phyloP scores from a whole-genome alignment of 2,797 vertebrate genomes.

The Enteromius paludinosus region DNA sequence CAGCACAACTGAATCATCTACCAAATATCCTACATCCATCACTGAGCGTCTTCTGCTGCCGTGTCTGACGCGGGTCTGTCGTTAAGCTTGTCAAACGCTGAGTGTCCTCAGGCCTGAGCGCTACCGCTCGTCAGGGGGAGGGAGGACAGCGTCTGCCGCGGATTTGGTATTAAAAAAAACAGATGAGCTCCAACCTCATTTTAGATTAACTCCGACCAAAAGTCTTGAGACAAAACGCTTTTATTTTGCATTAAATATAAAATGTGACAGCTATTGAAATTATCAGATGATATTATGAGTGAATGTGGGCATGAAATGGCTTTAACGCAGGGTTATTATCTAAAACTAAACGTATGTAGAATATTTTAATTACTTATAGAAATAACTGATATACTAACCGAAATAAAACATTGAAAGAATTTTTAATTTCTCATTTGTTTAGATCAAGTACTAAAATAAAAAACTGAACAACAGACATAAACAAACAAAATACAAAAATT shows the following conservation, averaged over 20 bases:
- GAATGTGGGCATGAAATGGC: neutral
- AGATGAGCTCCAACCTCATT: neutral
- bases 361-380: neutral
- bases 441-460: neutral
- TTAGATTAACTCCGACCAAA: neutral
- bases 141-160: neutral
- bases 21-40: conserved; percentile 36
- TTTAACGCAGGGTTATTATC: neutral
- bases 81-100: neutral
- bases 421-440: neutral
- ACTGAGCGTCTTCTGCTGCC: neutral
- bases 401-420: neutral
- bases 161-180: neutral
- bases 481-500: no score
- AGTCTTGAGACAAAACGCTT: accelerated
- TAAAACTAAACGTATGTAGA: neutral
- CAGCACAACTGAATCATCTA: neutral
- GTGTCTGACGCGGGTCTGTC: neutral
- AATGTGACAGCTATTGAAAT: neutral
- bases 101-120: neutral
- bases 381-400: neutral
- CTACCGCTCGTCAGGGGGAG: neutral
- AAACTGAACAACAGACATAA: neutral
- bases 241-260: neutral
- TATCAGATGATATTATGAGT: neutral